Base-by-base conservation (phyloP, 35 echinoderm and acorn worm species). In the Apostichopus parvimensis region DNA sequence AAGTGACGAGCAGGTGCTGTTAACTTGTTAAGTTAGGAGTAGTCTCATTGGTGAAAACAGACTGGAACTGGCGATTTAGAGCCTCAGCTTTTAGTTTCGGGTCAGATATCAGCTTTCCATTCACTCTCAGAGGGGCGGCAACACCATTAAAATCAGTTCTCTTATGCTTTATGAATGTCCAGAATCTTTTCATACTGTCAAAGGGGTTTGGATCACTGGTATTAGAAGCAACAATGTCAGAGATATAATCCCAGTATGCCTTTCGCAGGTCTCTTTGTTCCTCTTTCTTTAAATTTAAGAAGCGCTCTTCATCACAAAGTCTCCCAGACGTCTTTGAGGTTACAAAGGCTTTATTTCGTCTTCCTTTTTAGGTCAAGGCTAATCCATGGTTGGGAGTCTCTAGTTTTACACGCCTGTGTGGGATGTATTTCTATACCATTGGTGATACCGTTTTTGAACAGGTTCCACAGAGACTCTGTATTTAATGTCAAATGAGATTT, bases 11-110 rank as follows among this genome's bases (percentile, higher is more conserved):
- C 14, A 17, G 71, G 14, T 75, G 71, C 34, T 45, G 34, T 45
- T 45, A 45, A 45, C 0, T 45, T 45, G 34, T 45, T 45, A 45
- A 45, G 34, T 45, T 45, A 57, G 34, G 52, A 6, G 81, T 28
- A 7, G 52, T 56, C 81, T 84, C 81, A 84, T 56, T 95, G 25
- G 54, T 72, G 59, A 56, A 92, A 79, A 78, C 34, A 77, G 88
- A 87, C 65, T 91, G 93, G 34, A 92, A 94, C 15, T 94, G 62
- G 20, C 78, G 55, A 64, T 91, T 94, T 72, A 65, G 53, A 77
- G 34, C 3, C 2, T 45, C 34, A 45, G 34, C 34, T 45, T 34
- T 45, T 45, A 45, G 34, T 45, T 45, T 45, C 34, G 34, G 34
- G 34, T 45, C 34, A 2, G 34, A 45, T 45, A 45, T 45, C 34